Percentiles rank a stretch among this genome's conserved stretches.
phyloP scores from a whole-genome alignment of 2,113 vertebrate species.

The Etheostoma spectabile region DNA sequence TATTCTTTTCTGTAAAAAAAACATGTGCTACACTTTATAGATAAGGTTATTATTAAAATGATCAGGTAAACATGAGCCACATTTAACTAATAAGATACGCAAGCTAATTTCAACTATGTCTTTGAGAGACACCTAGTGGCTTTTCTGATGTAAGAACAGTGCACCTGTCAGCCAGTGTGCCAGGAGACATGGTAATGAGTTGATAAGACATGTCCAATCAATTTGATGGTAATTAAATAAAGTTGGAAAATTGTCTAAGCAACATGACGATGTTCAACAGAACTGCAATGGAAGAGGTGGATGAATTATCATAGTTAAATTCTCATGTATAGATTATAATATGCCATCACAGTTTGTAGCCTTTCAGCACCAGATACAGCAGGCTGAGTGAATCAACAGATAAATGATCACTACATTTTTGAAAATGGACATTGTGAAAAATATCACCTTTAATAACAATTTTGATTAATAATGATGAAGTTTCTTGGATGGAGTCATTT shows the following conservation, averaged over 20 bases:
- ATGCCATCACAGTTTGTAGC: neutral
- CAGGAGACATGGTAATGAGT: neutral
- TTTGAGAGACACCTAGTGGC: slow-evolving; percentile 68
- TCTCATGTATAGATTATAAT: neutral
- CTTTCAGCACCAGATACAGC: neutral
- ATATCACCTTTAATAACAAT: too few species aligned
- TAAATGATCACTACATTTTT: neutral
- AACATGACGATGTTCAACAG: neutral
- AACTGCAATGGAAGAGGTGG: neutral
- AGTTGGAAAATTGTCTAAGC: neutral
- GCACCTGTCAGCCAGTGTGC: neutral
- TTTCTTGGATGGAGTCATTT: neutral
- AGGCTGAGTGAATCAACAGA: neutral
- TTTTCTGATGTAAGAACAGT: slow-evolving; percentile 9
- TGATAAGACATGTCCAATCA: neutral
- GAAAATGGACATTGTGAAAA: too few species aligned
- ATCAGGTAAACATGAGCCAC: fast-evolving
- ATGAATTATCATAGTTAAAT: neutral
- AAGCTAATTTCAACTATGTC: neutral
- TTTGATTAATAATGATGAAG: neutral
- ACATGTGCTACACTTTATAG: neutral
- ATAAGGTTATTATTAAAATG: neutral
- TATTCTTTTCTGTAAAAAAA: neutral
- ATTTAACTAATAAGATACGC: neutral
- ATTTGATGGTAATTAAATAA: neutral